A percentile compares a stretch with the other conserved stretches of the same genome.
Conservation (phyloP, 2,888 invertebrate genomes). For the Sarcophaga caerulescens region DNA sequence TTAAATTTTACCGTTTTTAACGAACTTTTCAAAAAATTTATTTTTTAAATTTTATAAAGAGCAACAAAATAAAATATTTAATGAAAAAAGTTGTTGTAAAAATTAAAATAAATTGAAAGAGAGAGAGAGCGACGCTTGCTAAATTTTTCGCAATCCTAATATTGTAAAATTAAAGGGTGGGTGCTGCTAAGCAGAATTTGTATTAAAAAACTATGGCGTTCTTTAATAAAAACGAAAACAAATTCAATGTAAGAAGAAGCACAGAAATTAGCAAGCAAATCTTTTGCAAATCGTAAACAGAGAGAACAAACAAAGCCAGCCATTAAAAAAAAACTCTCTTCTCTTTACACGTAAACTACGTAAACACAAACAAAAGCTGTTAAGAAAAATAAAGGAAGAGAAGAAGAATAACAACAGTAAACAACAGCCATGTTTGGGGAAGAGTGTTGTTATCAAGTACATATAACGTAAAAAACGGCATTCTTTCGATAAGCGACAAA, state of each 20-base stretch:
- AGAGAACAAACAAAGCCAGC: neutral
- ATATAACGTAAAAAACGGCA: constrained; percentile 17
- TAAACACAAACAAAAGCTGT: neutral
- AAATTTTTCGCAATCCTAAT: constrained; percentile 77
- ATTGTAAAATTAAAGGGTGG: constrained; percentile 75
- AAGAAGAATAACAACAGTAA: neutral
- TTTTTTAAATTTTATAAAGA: neutral
- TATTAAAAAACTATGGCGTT: constrained; percentile 37
- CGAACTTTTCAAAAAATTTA: neutral
- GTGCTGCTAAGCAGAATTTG: constrained; percentile 69
- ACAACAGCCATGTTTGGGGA: neutral
- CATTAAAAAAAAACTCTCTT: neutral
- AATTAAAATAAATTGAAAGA: neutral
- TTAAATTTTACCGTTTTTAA: constrained; percentile 2
- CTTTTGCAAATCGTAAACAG: constrained; percentile 1
- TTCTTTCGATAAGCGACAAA: neutral
- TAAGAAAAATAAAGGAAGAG: neutral
- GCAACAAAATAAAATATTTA: constrained; percentile 3
- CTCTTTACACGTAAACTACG: too few species aligned
- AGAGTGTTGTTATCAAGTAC: neutral
- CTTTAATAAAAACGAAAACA: constrained; percentile 18
- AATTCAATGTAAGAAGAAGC: neutral
- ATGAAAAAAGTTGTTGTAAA: neutral
- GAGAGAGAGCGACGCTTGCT: constrained; percentile 70
- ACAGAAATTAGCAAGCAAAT: constrained; percentile 36